Conservation (phyloP, 2,113 vertebrate species). For the Macrotis lagotis region DNA sequence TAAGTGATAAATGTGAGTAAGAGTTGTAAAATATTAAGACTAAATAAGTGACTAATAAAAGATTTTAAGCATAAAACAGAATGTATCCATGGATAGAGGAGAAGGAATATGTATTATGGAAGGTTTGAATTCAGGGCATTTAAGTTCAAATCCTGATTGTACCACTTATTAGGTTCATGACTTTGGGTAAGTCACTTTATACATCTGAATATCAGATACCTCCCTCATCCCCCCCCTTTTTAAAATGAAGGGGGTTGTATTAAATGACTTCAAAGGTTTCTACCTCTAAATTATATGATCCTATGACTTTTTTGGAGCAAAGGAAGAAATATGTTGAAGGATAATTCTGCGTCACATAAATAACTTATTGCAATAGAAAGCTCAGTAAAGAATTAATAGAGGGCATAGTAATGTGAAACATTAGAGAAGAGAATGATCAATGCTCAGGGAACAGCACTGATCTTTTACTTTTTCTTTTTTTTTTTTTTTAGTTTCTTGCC, state of each 20-base stretch:
- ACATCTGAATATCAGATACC: not conserved
- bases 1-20: no score
- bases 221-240: not conserved
- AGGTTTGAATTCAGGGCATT: not conserved
- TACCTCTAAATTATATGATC: not conserved
- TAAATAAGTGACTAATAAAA: no score
- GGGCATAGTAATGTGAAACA: constrained; percentile 37
- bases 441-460: constrained; percentile 47
- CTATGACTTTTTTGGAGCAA: not conserved
- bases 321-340: not conserved
- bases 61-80: no score
- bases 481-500: no score
- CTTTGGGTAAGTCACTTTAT: not conserved
- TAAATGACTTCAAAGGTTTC: not conserved
- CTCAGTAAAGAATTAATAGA: constrained; percentile 36
- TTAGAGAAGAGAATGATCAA: not conserved
- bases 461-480: no score
- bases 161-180: not conserved
- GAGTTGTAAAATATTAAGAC: no score
- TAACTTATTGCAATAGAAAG: constrained; percentile 14
- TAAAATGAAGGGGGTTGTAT: not conserved
- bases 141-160: not conserved
- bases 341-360: not conserved
- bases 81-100: no score
- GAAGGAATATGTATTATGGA: not conserved